Evolutionary conservation across 2,888 invertebrate genomes (phyloP), one percentile per base, ranked within the genome.

Genomic region (Tubulanus polymorphus): DNA sequence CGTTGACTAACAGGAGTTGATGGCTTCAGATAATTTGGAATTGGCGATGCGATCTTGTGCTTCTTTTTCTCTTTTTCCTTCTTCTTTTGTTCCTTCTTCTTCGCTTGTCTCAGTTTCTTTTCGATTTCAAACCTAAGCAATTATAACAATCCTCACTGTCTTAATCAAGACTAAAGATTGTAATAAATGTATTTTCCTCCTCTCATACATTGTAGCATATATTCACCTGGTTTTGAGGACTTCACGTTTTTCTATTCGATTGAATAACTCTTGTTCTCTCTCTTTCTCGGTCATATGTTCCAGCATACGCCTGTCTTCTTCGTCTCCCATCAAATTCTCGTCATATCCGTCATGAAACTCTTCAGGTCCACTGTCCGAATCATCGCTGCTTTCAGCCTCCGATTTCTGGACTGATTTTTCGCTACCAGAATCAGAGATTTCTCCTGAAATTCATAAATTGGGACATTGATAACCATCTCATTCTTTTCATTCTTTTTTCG

Each of bases 281-380:
- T 97, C 96, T 72, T 93, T 94, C 76, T 97, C 97, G 0, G 95
- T 95, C 85, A 97, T 88, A 60, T 89, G 87, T 12, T 92, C 93
- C 46, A 97, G 82, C 0, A 91, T 82, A 1, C 90, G 89, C 69
- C 91, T 86, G 82, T 97, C 97, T 65, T 93, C 95, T 58, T 91
- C 94, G 78, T 96, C 95, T 0, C 95, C 95, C 89, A 96, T 95
- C 28, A 96, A 84, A 75, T 96, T 91, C 62, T 96, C 95, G 76
- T 95, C 96, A 69, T 91, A 94, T 61, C 96, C 96, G 81, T 97
- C 96, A 75, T 93, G 89, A 74, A 95, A 96, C 78, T 94, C 93
- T 64, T 89, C 89, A 62, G 91, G 52, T 6, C 64, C 64, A 52
- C 60, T 54, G 46, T 73, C 67, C 49, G 60, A 54, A 57, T 66